Evolutionary conservation across 1,140 invertebrate species (phyloP).

Genomic region (Cotesia vestalis): DNA sequence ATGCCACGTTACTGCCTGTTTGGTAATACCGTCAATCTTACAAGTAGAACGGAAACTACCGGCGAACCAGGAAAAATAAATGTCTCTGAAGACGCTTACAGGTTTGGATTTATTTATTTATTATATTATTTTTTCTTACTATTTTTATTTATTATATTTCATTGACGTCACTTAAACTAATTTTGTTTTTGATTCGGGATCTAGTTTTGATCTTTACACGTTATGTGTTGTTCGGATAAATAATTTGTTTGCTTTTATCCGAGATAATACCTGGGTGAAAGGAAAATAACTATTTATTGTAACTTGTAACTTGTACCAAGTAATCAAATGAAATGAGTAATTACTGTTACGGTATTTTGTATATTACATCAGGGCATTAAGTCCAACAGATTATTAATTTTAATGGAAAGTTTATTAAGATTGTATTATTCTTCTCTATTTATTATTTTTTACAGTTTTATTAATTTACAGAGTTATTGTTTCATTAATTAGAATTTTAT

Average conservation of each 20-base stretch:
- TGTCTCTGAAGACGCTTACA: constrained; percentile 93
- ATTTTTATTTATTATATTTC: neutral
- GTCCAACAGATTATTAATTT: neutral
- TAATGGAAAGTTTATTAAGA: constrained; percentile 14
- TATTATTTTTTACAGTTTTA: neutral
- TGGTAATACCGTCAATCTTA: constrained; percentile 95
- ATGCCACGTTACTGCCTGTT: constrained; percentile 98
- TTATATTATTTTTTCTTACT: neutral
- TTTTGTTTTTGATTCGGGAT: no score
- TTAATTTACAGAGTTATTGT: no score
- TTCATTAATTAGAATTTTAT: no score
- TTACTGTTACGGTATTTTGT: constrained; percentile 31
- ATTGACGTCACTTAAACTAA: no score
- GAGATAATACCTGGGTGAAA: constrained; percentile 14
- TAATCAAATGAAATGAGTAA: neutral
- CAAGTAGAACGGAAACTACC: constrained; percentile 94
- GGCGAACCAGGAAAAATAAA: constrained; percentile 91
- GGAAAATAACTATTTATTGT: constrained; percentile 23
- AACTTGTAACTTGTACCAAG: neutral
- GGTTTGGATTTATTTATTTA: constrained; percentile 68
- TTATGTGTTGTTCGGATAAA: neutral
- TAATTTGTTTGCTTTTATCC: neutral
- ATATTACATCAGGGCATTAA: constrained; percentile 21
- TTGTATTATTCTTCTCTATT: neutral
- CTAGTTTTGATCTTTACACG: no score